Evolutionary conservation across 2,113 vertebrate genomes (phyloP), one percentile per base, ranked within the genome.

Genomic region (Toxostoma redivivum): DNA sequence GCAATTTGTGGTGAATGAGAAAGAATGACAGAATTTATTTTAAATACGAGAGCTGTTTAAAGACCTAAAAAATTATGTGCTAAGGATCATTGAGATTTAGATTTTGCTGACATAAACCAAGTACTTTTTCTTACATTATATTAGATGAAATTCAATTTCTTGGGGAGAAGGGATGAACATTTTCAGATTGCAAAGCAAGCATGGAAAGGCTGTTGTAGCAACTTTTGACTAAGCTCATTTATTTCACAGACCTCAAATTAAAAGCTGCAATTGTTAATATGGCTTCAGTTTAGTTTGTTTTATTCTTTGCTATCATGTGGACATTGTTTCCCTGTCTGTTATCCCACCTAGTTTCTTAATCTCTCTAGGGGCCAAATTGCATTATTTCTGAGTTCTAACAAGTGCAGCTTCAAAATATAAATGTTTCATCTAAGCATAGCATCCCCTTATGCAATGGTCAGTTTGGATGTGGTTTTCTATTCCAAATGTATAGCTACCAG

Each of bases 21-120:
- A 89, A 95, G 31, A 73, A 45, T 62, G 79, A 66, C 19, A 80
- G 15, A 62, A 90, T 61, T 42, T 54, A 48, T 47, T 79, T 92
- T 94, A 90, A 88, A 54, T 90, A 58, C 33, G 71, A 86, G n/a
- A 62, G 12, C 47, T 15, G 3, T 74, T 92, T 83, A 78, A 86
- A 83, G 18, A 90, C 37, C 17, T 81, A 21, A 40, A 90, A 81
- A 12, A 60, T 77, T 51, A 56, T 40, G 18, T 92, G 28, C 19
- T 87, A 57, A 71, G 33, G 27, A 65, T 89, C 37, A 28, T 50
- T 93, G 18, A 14, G 35, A 42, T 95, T 94, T 86, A 77, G 44
- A 47, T 73, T 81, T 88, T 23, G 20, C 28, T 84, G 14, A 23
- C 10, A 14, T 53, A 31, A 74, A 38, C 42, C 45, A 37, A 50